Evolutionary conservation across 2,888 invertebrate genomes (phyloP).

Genomic region (Schrankia costaestrigalis): DNA sequence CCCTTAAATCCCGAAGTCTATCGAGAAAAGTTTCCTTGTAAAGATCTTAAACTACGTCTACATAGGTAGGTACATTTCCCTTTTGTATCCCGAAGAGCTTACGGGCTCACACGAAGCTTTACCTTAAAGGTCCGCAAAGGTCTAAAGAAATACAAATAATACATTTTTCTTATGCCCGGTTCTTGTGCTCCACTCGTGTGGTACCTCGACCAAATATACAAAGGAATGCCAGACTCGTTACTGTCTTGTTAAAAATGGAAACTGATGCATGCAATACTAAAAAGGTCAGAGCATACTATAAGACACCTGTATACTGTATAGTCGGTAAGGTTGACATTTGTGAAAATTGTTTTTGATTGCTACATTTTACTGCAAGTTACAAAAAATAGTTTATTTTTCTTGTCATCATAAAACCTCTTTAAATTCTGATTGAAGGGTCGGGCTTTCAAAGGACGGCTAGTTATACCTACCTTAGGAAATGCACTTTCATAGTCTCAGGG

Average conservation of each 20-base stretch:
- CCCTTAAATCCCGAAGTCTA: neutral
- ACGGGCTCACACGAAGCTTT: conserved; percentile 2
- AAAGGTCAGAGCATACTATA: conserved; percentile 25
- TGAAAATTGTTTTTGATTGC: too few relatives aligned
- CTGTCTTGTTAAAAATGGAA: conserved; percentile 35
- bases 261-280: conserved; percentile 31
- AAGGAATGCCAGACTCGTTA: conserved; percentile 10
- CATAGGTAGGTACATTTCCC: neutral
- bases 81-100: conserved; percentile 5
- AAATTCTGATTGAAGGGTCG: too few relatives aligned
- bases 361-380: too few relatives aligned
- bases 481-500: too few relatives aligned
- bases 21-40: neutral
- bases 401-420: too few relatives aligned
- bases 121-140: conserved; percentile 2
- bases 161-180: conserved; percentile 1
- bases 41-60: neutral
- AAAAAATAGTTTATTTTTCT: too few relatives aligned
- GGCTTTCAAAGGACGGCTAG: too few relatives aligned
- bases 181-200: conserved; percentile 6
- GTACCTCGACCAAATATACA: conserved; percentile 15
- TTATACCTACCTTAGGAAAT: too few relatives aligned
- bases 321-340: neutral
- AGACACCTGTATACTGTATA: conserved; percentile 17
- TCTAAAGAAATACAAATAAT: conserved; percentile 8